Conservation (phyloP, 1,140 invertebrate species). For the Piezodorus guildinii region DNA sequence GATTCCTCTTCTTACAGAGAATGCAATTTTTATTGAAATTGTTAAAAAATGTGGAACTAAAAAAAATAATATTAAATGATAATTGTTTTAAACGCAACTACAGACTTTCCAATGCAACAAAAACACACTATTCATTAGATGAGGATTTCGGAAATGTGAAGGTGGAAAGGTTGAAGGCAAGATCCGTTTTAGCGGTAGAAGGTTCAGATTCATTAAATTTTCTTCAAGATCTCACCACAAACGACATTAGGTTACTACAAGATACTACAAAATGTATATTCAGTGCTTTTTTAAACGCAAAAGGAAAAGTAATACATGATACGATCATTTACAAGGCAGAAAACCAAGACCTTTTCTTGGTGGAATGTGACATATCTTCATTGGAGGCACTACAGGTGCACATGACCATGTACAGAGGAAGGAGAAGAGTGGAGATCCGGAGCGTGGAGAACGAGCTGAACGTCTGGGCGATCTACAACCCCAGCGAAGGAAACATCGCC, state of each 20-base stretch:
- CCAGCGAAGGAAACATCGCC: background rate
- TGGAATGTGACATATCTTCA: constrained; percentile 67
- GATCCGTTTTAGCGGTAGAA: constrained; percentile 43
- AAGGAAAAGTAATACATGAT: constrained; percentile 77
- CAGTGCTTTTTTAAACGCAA: constrained; percentile 66
- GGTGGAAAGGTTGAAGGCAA: constrained; percentile 35
- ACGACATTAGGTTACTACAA: constrained; percentile 65
- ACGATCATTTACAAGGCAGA: constrained; percentile 59
- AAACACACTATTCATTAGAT: background rate
- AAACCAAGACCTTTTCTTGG: constrained; percentile 41
- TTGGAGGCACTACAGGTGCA: constrained; percentile 51
- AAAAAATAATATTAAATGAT: no score
- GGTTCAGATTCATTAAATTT: constrained; percentile 54
- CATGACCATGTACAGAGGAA: constrained; percentile 64
- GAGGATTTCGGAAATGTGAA: background rate
- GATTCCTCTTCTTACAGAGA: no score
- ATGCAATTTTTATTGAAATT: no score
- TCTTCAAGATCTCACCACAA: constrained; percentile 74
- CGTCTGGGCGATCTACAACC: constrained; percentile 50
- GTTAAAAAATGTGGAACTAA: no score
- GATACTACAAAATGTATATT: constrained; percentile 53
- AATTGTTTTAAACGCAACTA: no score
- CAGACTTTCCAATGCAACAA: no score
- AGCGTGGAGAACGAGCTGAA: constrained; percentile 42
- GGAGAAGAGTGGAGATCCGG: constrained; percentile 59